Evolutionary conservation across 2,113 vertebrate genomes (phyloP).

Genomic region (Vimba vimba): DNA sequence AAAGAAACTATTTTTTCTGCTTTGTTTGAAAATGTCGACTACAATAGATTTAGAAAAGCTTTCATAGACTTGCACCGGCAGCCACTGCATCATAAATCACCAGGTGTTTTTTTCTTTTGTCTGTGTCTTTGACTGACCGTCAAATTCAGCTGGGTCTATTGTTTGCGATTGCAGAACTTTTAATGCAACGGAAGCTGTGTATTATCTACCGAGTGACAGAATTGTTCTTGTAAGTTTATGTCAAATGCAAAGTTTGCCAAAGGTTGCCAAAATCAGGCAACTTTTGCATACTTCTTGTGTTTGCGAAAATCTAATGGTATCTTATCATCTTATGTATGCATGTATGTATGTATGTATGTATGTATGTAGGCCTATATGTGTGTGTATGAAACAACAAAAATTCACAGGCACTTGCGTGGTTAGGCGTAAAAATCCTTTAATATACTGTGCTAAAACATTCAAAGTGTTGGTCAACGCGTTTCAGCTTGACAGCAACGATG

Average conservation of each 20-base stretch:
- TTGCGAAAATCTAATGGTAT: neutral
- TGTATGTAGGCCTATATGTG: rapidly evolving
- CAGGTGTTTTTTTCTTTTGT: conserved; percentile 4
- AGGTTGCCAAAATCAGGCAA: neutral
- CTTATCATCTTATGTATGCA: no score
- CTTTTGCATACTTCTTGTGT: neutral
- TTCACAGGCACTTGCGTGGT: no score
- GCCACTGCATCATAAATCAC: conserved; percentile 30
- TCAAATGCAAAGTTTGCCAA: neutral
- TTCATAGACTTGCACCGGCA: neutral
- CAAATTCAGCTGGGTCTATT: conserved; percentile 15
- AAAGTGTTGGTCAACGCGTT: no score
- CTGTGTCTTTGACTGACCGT: neutral
- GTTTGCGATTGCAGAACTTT: conserved; percentile 13
- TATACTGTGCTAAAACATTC: no score
- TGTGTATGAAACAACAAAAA: no score
- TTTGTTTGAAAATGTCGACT: neutral
- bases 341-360: no score
- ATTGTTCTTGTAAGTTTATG: neutral
- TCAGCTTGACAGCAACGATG: no score
- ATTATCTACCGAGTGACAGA: neutral
- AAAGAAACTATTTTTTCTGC: conserved; percentile 19
- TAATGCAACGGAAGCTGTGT: neutral
- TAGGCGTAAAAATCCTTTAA: no score
- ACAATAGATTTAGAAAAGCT: conserved; percentile 27